Evolutionary conservation across 2,797 vertebrate genomes (phyloP).

Genomic region (Sebastes itinus): DNA sequence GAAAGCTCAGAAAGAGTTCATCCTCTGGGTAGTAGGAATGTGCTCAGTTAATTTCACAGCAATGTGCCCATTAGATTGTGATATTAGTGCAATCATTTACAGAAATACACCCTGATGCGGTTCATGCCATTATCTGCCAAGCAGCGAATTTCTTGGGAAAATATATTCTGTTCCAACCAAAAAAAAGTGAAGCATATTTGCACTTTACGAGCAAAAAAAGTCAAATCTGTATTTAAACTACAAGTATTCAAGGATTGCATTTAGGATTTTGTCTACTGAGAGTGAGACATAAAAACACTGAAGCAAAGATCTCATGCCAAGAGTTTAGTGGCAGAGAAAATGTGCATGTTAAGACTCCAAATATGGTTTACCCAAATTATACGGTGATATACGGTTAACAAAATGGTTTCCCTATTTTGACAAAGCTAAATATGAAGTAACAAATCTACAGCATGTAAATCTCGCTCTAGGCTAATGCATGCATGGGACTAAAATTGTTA

Average conservation of each 20-base stretch:
- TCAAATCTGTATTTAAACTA: neutral
- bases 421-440: neutral
- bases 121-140: neutral
- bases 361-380: slow-evolving; percentile 1
- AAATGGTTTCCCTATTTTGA: neutral
- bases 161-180: neutral
- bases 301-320: neutral
- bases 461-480: neutral
- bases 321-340: neutral
- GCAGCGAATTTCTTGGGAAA: neutral
- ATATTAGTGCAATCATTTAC: neutral
- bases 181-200: neutral
- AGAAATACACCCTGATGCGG: neutral
- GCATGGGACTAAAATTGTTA: neutral
- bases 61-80: neutral
- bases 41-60: neutral
- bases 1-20: neutral
- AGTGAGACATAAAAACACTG: slow-evolving; percentile 2
- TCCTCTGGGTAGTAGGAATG: neutral
- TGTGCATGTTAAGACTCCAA: neutral
- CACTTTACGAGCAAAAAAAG: neutral
- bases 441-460: neutral
- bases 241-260: neutral
- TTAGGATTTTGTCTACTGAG: neutral
- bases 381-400: neutral